Evolutionary conservation across 2,888 invertebrate genomes (phyloP), one percentile per base, ranked within the genome.

Genomic region (Ptychoptera albimana): DNA sequence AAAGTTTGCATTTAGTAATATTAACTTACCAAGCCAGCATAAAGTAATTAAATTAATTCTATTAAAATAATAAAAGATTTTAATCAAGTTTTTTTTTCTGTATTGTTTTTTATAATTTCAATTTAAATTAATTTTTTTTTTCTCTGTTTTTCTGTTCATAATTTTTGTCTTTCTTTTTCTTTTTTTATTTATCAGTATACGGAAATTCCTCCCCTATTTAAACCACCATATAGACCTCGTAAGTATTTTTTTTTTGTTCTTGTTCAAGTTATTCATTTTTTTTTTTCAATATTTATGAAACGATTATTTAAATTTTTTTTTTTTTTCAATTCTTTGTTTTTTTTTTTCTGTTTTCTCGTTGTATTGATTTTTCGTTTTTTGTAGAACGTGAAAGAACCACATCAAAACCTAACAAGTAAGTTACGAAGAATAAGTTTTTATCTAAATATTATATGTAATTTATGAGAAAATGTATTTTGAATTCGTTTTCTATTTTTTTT

Each of bases 1-100:
- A 57, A 84, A 83, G 61, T 85, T 83, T 62, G 78, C 75, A 57
- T 82, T 82, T 64, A 80, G 79, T 57, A 62, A 60, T 46, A 23
- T 23, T 3, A 23, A 23, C 23, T 23, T 23, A 7, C 23, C 23
- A 23, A 23, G 23, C 23, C 23, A 23, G 23, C 23, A 23, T 23
- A 23, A 23, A 23, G 23, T 23, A 23, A 23, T 23, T 23, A 23
- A 23, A 5, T 23, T 23, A 23, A 23, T 5, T 23, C n/a, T 23
- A 23, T 23, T 23, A 23, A 23, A 23, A 23, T 3, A 23, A 23
- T 23, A 23, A 23, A 23, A 23, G 23, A 23, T 23, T 23, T 23
- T 23, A 23, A 23, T 23, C 23, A 23, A 23, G 3, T 23, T 23
- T 23, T 23, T 23, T 23, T 7, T 23, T 23, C 23, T 23, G 3